Conservation (phyloP, 2,888 invertebrate genomes). For the Ametastegia equiseti region DNA sequence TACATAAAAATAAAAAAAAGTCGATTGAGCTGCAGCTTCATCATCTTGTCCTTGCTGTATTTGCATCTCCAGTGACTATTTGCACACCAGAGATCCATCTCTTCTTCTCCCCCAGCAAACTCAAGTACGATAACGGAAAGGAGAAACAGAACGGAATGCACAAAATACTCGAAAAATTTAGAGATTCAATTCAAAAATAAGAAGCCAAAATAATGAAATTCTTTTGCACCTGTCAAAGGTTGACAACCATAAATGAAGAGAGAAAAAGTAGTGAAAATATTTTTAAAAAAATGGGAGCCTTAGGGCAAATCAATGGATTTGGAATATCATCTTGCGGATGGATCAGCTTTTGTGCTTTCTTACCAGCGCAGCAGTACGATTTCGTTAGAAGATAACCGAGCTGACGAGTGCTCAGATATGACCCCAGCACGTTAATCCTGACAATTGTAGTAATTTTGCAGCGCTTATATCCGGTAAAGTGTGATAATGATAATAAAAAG, state of each 20-base stretch:
- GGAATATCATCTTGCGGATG: not conserved
- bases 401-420: not conserved
- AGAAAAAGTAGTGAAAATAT: too few relatives aligned
- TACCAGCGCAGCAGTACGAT: not conserved
- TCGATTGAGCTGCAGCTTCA: constrained; percentile 23
- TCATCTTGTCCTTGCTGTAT: constrained; percentile 6
- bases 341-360: not conserved
- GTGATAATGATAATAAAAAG: constrained; percentile 27
- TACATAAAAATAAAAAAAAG: constrained; percentile 11
- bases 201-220: too few relatives aligned
- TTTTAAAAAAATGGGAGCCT: too few relatives aligned
- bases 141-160: constrained; percentile 4
- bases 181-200: too few relatives aligned
- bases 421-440: not conserved
- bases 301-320: not conserved
- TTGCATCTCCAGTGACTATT: constrained; percentile 31
- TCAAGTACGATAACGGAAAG: constrained; percentile 13
- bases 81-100: constrained; percentile 10
- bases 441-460: not conserved
- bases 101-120: not conserved
- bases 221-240: too few relatives aligned
- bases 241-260: too few relatives aligned
- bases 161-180: too few relatives aligned
- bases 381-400: not conserved
- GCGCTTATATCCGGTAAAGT: not conserved